Base-by-base conservation (phyloP, 2,113 vertebrate genomes). In the Odobenus rosmarus region DNA sequence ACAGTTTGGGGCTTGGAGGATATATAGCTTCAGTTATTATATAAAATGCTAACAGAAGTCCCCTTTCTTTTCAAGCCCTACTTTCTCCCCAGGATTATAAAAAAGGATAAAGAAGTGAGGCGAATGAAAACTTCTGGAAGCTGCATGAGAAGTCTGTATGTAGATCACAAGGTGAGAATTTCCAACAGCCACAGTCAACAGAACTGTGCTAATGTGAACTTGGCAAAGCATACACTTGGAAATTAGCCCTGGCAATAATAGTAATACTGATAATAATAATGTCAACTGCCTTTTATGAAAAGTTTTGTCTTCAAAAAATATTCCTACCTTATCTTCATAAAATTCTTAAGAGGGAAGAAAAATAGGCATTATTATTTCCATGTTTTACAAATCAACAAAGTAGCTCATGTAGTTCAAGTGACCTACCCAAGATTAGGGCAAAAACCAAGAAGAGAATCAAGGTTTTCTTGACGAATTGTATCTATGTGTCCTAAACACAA, bases 11-110 rank as follows among this genome's bases (percentile, higher is more conserved):
- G 84, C 24, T 64, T 82, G 59, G 64, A 96, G 49, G 53, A 92
- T 86, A 81, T 42, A 95, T 26, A 95, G 90, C 84, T 92, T 69
- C 36, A 57, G 85, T 76, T 96, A 93, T 95, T 90, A 87, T n/a
- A 80, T 4, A 92, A 84, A 94, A 96, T 96, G 81, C 23, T 89
- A 96, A 96, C 90, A 95, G 86, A 97, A 89, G 82, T 93, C 82
- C 24, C 49, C 71, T 97, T 94, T 96, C 88, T 96, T 90, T 96
- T 94, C 79, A 95, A 96, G 42, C 24, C 59, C 64, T 31, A 84
- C 26, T 83, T 95, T 82, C 55, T 88, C 33, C 76, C 87, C 49
- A 96, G 49, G 36, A 94, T 74, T 87, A 88, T 23, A 33, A 84
- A 57, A 91, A 87, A 86, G 36, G 51, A 94, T 76, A 96, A 93